Conservation (phyloP, 2,888 invertebrate genomes). For the Eueremaeus valkanovi region DNA sequence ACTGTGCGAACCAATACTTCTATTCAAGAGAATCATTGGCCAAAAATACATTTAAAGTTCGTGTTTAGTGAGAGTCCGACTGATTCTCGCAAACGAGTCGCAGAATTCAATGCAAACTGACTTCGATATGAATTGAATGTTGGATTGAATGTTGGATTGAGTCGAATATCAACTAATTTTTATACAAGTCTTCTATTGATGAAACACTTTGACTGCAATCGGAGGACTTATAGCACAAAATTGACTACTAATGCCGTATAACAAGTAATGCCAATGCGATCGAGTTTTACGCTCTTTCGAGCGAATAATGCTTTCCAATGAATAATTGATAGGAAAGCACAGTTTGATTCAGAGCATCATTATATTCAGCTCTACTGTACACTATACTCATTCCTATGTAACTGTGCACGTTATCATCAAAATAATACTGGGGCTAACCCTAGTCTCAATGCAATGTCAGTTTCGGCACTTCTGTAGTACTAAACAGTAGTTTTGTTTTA, state of each 20-base stretch:
- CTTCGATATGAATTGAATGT: background rate
- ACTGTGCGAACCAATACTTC: background rate
- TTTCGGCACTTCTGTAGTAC: background rate
- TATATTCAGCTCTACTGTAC: background rate
- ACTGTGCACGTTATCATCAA: too few relatives aligned
- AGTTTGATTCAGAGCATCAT: background rate
- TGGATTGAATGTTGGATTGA: background rate
- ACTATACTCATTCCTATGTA: background rate
- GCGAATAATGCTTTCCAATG: conserved; percentile 31
- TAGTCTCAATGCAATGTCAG: too few relatives aligned
- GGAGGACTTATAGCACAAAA: background rate
- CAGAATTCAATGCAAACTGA: conserved; percentile 9
- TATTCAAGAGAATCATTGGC: background rate
- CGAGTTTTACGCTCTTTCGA: conserved; percentile 27
- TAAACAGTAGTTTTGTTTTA: background rate
- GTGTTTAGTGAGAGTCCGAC: background rate
- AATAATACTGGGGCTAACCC: too few relatives aligned
- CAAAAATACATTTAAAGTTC: conserved; percentile 22
- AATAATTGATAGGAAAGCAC: conserved; percentile 36
- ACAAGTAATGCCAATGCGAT: conserved; percentile 5
- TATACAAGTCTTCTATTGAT: conserved; percentile 2
- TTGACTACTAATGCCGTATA: background rate
- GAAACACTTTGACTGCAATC: conserved; percentile 23
- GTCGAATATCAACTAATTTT: conserved; percentile 16
- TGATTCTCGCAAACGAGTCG: background rate